Percentiles rank a stretch among this genome's conserved stretches.
Evolutionary conservation across 2,113 vertebrate genomes (phyloP).

Genomic region (Galbula dea): DNA sequence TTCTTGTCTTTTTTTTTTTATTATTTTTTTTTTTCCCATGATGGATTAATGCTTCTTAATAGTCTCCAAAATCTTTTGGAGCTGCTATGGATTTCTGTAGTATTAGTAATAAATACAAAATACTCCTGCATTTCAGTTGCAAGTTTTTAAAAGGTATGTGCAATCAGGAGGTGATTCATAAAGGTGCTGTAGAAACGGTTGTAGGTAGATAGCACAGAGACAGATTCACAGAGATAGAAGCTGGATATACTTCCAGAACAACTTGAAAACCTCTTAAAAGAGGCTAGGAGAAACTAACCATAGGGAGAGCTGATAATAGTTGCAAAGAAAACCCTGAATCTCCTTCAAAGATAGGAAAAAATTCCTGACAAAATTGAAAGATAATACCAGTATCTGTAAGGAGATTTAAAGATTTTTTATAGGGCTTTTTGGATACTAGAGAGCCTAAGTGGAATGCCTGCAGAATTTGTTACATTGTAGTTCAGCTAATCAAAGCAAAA

Average conservation of each 20-base stretch:
- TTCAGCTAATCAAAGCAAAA: not conserved
- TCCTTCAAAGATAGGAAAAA: not conserved
- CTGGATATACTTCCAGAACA: not conserved
- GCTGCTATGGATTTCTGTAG: not conserved
- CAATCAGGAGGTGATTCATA: not conserved
- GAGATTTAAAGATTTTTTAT: not conserved
- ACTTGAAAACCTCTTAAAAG: not conserved
- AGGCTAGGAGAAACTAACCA: not conserved
- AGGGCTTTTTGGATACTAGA: not conserved
- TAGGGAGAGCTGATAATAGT: not conserved
- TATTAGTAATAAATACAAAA: not conserved
- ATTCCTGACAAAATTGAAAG: not conserved
- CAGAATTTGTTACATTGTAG: not conserved
- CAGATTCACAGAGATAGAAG: accelerated
- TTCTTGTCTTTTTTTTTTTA: too few species aligned
- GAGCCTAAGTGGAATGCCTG: not conserved
- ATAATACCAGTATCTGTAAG: not conserved
- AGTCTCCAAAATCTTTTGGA: not conserved
- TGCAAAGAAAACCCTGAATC: not conserved
- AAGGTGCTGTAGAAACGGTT: not conserved
- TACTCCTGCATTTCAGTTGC: not conserved
- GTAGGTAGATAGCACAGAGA: not conserved
- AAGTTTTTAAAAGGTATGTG: not conserved
- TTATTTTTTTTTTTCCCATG: not conserved
- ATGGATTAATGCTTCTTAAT: not conserved